Percentiles rank a stretch among this genome's conserved stretches.
Conservation (phyloP, 1,140 invertebrate genomes). For the Parasteatoda tepidariorum region DNA sequence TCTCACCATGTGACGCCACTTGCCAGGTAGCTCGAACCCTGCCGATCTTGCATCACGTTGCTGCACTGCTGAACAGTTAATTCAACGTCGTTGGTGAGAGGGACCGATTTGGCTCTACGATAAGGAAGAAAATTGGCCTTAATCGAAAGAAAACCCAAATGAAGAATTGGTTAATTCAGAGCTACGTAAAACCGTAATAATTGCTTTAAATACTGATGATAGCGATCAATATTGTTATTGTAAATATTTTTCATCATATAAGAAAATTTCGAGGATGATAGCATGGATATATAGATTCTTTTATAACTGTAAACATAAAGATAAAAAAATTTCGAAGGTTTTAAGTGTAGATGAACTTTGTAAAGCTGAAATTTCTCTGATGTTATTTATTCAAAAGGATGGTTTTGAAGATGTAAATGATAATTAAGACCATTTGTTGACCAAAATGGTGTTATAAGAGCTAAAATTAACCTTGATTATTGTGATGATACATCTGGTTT, state of each 20-base stretch:
- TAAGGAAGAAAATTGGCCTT: constrained; percentile 36
- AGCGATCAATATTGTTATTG: background rate
- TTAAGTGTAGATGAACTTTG: background rate
- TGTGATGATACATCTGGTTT: background rate
- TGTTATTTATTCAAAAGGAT: constrained; percentile 12
- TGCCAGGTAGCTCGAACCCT: background rate
- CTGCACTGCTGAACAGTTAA: constrained; percentile 1
- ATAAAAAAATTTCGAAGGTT: background rate
- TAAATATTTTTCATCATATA: constrained; percentile 31
- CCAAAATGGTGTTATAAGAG: background rate
- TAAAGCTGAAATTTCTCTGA: background rate
- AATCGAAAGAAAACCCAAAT: background rate
- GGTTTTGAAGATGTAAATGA: constrained; percentile 6
- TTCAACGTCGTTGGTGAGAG: constrained; percentile 23
- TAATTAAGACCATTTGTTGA: background rate
- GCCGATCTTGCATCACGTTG: background rate
- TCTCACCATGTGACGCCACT: background rate
- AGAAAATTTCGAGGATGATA: background rate
- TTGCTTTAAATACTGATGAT: constrained; percentile 26
- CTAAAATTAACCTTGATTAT: background rate
- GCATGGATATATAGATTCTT: constrained; percentile 14
- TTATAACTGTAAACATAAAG: background rate
- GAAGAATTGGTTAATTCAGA: constrained; percentile 25
- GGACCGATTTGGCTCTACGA: constrained; percentile 13
- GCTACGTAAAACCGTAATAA: too few species aligned